Conservation (phyloP, 2,888 invertebrate species). For the Dicyrtoma fusca region DNA sequence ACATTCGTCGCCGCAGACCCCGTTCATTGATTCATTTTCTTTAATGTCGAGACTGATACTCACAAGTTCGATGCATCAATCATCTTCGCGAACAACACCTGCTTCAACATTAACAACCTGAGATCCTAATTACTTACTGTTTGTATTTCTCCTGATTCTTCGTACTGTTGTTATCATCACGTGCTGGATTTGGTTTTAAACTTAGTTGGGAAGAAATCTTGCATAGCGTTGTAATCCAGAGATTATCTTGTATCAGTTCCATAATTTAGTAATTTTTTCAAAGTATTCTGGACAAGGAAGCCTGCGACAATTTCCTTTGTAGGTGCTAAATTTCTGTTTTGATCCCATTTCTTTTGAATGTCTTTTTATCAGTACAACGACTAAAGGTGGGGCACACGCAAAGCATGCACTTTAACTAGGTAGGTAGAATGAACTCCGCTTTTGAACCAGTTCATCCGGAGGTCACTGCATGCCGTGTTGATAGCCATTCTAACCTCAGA, state of each 20-base stretch:
- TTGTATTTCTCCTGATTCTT: slow-evolving; percentile 69
- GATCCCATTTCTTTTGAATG: slow-evolving; percentile 95
- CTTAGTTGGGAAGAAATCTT: slow-evolving; percentile 94
- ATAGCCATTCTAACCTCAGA: slow-evolving; percentile 99
- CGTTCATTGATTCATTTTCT: no score
- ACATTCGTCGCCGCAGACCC: no score
- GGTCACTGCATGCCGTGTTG: slow-evolving; percentile 96
- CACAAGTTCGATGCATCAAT: slow-evolving; percentile 78
- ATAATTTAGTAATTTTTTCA: slow-evolving; percentile 79
- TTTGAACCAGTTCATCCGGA: slow-evolving; percentile 93
- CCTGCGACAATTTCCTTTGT: slow-evolving; percentile 99
- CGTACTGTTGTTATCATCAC: slow-evolving; percentile 81
- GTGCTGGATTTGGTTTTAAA: slow-evolving; percentile 87
- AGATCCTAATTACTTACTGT: slow-evolving; percentile 65
- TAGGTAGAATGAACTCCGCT: slow-evolving; percentile 88
- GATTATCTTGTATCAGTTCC: slow-evolving; percentile 93
- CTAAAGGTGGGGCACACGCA: slow-evolving; percentile 95
- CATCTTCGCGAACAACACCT: slow-evolving; percentile 80
- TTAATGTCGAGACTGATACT: no score
- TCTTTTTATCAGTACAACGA: slow-evolving; percentile 99
- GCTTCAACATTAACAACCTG: slow-evolving; percentile 53
- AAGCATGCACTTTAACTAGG: slow-evolving; percentile 98
- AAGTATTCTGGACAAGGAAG: slow-evolving; percentile 75
- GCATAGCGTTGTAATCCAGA: slow-evolving; percentile 93
- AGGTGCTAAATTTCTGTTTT: slow-evolving; percentile 97